Percentiles rank a stretch among this genome's conserved stretches.
phyloP scores from a whole-genome alignment of 2,113 vertebrate genomes.

The Gasterosteus nipponicus region DNA sequence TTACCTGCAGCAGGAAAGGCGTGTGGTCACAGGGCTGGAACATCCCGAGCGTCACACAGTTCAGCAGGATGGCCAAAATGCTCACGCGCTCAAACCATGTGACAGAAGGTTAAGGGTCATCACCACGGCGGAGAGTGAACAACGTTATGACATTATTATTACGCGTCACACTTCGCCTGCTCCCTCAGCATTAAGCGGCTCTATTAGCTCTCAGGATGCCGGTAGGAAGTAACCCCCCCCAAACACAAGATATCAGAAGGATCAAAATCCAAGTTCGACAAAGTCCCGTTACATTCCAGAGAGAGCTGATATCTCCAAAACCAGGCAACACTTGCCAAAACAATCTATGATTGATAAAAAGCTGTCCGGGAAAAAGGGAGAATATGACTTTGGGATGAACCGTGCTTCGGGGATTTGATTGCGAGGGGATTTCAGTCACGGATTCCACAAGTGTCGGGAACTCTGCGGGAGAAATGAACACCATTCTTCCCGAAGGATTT shows the following conservation, averaged over 20 bases:
- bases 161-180: neutral
- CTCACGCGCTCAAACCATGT: slow-evolving; percentile 97
- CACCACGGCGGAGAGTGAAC: neutral
- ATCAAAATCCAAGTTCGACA: neutral
- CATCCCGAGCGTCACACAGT: slow-evolving; percentile 98
- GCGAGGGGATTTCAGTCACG: neutral
- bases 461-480: neutral
- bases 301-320: neutral
- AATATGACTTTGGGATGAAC: neutral
- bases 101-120: slow-evolving; percentile 84
- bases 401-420: neutral
- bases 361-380: neutral
- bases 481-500: neutral
- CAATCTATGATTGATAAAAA: neutral
- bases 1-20: slow-evolving; percentile 81
- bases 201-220: neutral
- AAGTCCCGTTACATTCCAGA: neutral
- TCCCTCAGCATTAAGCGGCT: neutral
- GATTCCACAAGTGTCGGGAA: neutral
- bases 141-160: neutral
- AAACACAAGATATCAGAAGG: neutral
- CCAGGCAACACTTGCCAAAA: neutral
- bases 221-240: neutral
- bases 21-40: slow-evolving; percentile 96
- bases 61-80: slow-evolving; percentile 97